Conservation (phyloP, 2,797 vertebrate genomes). For the Microctenopoma stevenorrisi region DNA sequence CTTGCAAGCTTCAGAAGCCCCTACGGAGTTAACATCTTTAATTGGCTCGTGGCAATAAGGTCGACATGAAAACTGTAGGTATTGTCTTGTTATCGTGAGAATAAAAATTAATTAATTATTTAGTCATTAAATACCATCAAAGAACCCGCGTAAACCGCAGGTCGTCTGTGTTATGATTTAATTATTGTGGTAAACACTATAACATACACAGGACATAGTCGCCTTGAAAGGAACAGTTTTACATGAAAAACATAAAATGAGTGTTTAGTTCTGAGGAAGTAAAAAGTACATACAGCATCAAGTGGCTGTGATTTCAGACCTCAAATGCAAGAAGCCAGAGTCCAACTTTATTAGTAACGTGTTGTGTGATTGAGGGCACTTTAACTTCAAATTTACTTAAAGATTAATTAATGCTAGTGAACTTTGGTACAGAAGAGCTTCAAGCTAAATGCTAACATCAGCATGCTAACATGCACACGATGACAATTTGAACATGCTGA, state of each 20-base stretch:
- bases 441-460: not conserved
- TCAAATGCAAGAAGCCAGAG: slow-evolving; percentile 2
- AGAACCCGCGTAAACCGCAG: slow-evolving; percentile 13
- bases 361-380: no score
- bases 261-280: not conserved
- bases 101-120: not conserved
- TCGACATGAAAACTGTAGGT: slow-evolving; percentile 19
- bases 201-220: slow-evolving; percentile 7
- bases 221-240: slow-evolving; percentile 30
- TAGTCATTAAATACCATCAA: slow-evolving; percentile 1
- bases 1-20: slow-evolving; percentile 34
- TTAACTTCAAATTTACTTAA: no score
- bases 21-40: slow-evolving; percentile 24
- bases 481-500: not conserved
- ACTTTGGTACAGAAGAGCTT: not conserved
- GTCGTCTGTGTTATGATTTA: slow-evolving; percentile 17
- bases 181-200: slow-evolving; percentile 38
- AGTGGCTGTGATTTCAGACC: not conserved
- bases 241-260: not conserved
- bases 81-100: not conserved
- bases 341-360: not conserved
- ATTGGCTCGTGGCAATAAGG: slow-evolving; percentile 31
- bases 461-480: not conserved
- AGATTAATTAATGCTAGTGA: not conserved
- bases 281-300: no score